Evolutionary conservation across 2,113 vertebrate genomes (phyloP).

Genomic region (Corythaeola cristata): DNA sequence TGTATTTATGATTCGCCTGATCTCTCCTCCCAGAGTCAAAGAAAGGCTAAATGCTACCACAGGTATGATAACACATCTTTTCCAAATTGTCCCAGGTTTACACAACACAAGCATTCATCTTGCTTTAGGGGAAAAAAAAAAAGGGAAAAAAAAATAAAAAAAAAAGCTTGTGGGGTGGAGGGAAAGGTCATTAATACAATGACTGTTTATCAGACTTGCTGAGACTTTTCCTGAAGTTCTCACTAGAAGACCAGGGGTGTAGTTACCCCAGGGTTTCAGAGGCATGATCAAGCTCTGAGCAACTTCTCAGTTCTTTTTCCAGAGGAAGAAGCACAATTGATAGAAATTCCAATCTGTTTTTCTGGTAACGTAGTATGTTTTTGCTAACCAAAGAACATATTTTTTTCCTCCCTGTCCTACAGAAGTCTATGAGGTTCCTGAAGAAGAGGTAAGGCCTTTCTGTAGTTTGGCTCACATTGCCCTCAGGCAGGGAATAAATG

Average conservation of each 20-base stretch:
- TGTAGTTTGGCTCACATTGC: neutral
- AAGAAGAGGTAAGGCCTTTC: slow-evolving; percentile 75
- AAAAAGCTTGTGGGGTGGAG: fast-evolving
- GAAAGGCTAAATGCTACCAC: neutral
- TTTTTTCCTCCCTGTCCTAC: neutral
- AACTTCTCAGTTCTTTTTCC: neutral
- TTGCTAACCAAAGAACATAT: neutral
- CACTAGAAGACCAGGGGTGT: neutral
- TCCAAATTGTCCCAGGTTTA: neutral
- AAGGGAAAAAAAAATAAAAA: neutral
- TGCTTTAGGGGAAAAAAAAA: neutral
- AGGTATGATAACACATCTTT: neutral
- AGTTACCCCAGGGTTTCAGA: neutral
- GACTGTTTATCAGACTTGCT: neutral
- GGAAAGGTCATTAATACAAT: neutral
- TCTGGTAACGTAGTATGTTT: neutral
- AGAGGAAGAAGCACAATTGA: neutral
- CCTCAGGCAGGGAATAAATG: neutral
- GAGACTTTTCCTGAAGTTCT: neutral
- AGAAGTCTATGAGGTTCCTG: slow-evolving; percentile 83
- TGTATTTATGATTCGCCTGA: neutral
- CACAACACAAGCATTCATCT: neutral
- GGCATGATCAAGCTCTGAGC: neutral
- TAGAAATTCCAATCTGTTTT: neutral
- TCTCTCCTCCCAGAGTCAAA: neutral